Conservation (phyloP, 2,888 invertebrate genomes). For the Branchellion lobata region DNA sequence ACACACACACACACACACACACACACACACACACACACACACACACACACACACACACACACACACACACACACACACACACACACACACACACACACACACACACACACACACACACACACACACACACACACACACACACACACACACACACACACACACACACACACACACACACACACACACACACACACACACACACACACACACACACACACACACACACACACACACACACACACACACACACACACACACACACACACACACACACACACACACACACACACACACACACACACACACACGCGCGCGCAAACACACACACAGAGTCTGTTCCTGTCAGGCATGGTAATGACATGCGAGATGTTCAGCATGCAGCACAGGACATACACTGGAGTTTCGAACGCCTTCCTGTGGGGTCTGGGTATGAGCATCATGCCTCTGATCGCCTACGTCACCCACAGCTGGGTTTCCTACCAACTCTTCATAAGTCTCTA, state of each 20-base stretch:
- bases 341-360: slow-evolving; percentile 51
- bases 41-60: not conserved
- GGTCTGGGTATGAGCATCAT: slow-evolving; percentile 48
- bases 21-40: not conserved
- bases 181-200: slow-evolving; percentile 20
- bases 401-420: slow-evolving; percentile 50
- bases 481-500: slow-evolving; percentile 48
- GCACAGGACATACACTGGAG: slow-evolving; percentile 51
- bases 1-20: not conserved
- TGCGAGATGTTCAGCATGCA: slow-evolving; percentile 51
- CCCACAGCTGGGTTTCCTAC: slow-evolving; percentile 50
- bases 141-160: not conserved
- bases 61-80: not conserved
- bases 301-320: not conserved
- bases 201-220: slow-evolving; percentile 20
- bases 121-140: not conserved
- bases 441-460: slow-evolving; percentile 50
- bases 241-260: not conserved
- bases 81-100: not conserved
- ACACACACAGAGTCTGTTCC: slow-evolving; percentile 48
- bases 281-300: not conserved
- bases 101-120: not conserved
- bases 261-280: not conserved
- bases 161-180: slow-evolving; percentile 2
- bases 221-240: slow-evolving; percentile 19